phyloP scores from a whole-genome alignment of 2,888 invertebrate species.

The Cheilosia urbana region DNA sequence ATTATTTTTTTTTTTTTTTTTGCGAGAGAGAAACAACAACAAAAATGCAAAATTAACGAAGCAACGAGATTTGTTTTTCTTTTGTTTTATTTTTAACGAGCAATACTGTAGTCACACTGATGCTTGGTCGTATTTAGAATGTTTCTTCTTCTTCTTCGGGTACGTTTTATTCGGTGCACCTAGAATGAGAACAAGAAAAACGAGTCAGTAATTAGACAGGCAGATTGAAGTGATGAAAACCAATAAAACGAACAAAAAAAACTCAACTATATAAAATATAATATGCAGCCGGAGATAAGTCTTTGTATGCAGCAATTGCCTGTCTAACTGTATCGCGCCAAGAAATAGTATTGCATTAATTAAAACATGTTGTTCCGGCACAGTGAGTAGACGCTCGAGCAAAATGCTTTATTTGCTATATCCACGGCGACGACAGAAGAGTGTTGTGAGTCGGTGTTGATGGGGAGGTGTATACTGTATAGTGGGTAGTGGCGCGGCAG shows the following conservation, averaged over 20 bases:
- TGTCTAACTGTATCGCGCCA: slow-evolving; percentile 48
- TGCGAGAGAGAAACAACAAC: not conserved
- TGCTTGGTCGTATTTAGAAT: slow-evolving; percentile 68
- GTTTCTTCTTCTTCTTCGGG: slow-evolving; percentile 59
- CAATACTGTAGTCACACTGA: slow-evolving; percentile 72
- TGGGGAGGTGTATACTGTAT: not conserved
- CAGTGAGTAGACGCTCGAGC: slow-evolving; percentile 13
- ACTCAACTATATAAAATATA: not conserved
- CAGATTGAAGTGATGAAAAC: slow-evolving; percentile 58
- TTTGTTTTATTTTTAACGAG: slow-evolving; percentile 53
- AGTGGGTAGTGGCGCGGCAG: not conserved
- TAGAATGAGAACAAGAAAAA: slow-evolving; percentile 71
- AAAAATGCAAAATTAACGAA: not conserved
- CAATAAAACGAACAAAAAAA: slow-evolving; percentile 46
- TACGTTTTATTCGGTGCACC: slow-evolving; percentile 65
- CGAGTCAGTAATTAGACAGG: slow-evolving; percentile 53
- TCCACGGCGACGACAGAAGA: too few species aligned
- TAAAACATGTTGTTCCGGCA: slow-evolving; percentile 60
- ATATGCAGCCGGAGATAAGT: not conserved
- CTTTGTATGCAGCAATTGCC: slow-evolving; percentile 47
- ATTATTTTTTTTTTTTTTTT: slow-evolving; percentile 1
- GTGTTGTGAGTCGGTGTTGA: not conserved
- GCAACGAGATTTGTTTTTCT: slow-evolving; percentile 24
- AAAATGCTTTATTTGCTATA: slow-evolving; percentile 12
- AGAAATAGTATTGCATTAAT: slow-evolving; percentile 59